phyloP scores from a whole-genome alignment of 2,113 vertebrate genomes.

The Marcusenius ussheri region DNA sequence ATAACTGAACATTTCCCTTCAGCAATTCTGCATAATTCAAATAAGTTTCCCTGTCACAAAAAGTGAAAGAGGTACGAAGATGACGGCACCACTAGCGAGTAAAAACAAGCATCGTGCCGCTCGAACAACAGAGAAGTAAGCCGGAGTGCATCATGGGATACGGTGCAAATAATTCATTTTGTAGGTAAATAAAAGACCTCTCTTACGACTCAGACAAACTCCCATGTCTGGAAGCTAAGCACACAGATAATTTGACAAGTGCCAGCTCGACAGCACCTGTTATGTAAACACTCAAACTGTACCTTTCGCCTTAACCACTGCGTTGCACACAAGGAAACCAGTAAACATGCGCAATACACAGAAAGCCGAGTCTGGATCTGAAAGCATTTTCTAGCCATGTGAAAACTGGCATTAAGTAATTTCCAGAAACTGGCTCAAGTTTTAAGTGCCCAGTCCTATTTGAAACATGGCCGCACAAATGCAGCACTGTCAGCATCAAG shows the following conservation, averaged over 20 bases:
- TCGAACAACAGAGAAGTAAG: background rate
- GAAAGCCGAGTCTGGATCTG: background rate
- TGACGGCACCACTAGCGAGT: background rate
- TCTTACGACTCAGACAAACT: background rate
- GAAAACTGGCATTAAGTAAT: background rate
- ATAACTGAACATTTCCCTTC: background rate
- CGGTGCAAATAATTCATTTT: constrained; percentile 1
- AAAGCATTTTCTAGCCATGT: background rate
- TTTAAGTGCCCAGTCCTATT: background rate
- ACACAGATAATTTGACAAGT: background rate
- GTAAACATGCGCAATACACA: background rate
- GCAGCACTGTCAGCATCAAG: constrained; percentile 76
- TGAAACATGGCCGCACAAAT: constrained; percentile 40
- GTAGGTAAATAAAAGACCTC: constrained; percentile 7
- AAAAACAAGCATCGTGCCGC: background rate
- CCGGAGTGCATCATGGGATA: background rate
- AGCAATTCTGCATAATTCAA: constrained; percentile 2
- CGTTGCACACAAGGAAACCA: background rate
- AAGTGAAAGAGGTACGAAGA: background rate
- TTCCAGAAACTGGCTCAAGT: background rate
- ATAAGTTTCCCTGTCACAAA: constrained; percentile 5
- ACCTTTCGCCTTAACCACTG: background rate
- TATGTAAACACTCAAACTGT: background rate
- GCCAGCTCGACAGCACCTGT: background rate
- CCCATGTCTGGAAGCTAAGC: background rate